Base-by-base conservation (phyloP, 2,888 invertebrate genomes). In the Acleris holmiana region DNA sequence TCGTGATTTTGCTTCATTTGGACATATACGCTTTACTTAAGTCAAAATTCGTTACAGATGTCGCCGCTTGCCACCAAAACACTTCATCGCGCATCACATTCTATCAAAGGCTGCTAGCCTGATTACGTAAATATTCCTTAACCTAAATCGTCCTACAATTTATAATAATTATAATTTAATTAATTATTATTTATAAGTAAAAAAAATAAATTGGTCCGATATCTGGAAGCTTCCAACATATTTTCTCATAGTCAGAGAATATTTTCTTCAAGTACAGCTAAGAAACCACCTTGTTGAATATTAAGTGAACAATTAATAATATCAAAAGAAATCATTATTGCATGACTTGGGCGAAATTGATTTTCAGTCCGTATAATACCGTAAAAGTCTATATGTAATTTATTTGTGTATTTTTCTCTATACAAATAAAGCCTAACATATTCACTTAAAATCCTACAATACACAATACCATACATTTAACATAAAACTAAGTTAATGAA, bases 41-140 rank as follows among this genome's bases (percentile, higher is more conserved):
- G n/a, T 15, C 6, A 1, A n/a, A 1, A 44, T n/a, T 58, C 40
- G 53, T 59, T 53, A 48, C 64, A 64, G 64, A 64, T 64, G 41
- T 58, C 25, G 51, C 40, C 35, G 58, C 58, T 29, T 48, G 48
- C 58, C 48, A 48, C 19, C 63, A 58, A 50, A 62, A 40, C 51
- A 53, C n/a, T 46, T 41, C 53, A 48, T 21, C 47, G 25, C 51
- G 17, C 58, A 64, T 65, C 60, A 60, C 65, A 50, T 60, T 18
- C 25, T 59, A 48, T 41, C 44, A 13, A 48, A 23, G 19, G 40
- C 35, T 18, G 50, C 40, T 62, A 44, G 25, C 46, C 35, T 51
- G 40, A 51, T 57, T 40, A 17, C 41, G 35, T 47, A 56, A 57
- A 23, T 15, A 51, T 46, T 35, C 50, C 49, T 10, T 56, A 50